These are phyloP conservation scores for Callipepla californica DNA, from an alignment of 2,113 vertebrate genomes.

Conservation along the genomic window DNA sequence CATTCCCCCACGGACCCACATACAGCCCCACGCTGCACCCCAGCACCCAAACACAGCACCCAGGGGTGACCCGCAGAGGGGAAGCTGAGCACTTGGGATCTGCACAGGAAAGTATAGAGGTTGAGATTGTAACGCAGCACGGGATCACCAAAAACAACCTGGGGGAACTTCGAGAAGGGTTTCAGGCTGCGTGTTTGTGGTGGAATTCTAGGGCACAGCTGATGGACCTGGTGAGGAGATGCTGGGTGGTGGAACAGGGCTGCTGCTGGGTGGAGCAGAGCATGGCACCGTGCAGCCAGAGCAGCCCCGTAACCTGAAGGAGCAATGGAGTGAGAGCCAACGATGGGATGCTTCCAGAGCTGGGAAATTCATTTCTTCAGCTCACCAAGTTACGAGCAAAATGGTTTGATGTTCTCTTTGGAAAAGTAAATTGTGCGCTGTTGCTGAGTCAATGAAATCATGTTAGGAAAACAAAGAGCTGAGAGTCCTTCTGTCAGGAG, in stretches of 20 bases:
- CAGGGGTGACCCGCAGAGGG: not conserved
- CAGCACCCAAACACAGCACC: too few relatives aligned
- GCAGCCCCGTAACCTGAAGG: not conserved
- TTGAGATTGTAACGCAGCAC: too few relatives aligned
- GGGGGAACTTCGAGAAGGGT: not conserved
- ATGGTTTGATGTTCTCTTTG: not conserved
- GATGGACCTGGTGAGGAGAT: rapidly evolving
- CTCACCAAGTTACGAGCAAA: not conserved
- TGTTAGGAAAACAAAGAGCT: not conserved
- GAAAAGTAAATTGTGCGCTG: not conserved
- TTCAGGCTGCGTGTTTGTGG: not conserved
- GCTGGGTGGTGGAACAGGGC: too few relatives aligned
- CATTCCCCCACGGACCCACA: not conserved
- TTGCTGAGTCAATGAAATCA: not conserved
- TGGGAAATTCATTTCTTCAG: not conserved
- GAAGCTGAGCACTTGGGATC: not conserved
- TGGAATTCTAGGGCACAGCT: not conserved
- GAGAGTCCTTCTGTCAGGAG: not conserved
- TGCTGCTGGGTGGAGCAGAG: not conserved
- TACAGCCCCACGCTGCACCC: too few relatives aligned
- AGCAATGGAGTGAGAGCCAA: too few relatives aligned
- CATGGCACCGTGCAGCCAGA: not conserved
- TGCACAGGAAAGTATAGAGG: not conserved
- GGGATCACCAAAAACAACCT: not conserved
- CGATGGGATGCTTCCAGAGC: not conserved